Evolutionary conservation across 2,888 invertebrate species (phyloP).

Genomic region (Aphodius granarius): DNA sequence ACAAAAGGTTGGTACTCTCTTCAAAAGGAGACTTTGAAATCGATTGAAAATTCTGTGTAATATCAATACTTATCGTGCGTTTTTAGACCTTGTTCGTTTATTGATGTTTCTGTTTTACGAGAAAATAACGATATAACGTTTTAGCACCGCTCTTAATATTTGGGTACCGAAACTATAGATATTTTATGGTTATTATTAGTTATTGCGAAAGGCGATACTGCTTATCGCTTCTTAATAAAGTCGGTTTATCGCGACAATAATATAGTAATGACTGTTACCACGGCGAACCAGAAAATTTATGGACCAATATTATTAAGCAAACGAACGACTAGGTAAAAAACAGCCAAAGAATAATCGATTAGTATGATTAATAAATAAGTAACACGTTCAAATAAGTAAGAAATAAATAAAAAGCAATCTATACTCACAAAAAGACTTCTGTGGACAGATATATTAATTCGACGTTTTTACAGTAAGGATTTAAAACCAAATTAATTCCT

Average conservation of each 20-base stretch:
- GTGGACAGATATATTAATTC: no score
- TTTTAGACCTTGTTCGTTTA: background rate
- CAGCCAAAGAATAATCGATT: background rate
- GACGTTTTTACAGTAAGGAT: no score
- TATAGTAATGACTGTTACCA: background rate
- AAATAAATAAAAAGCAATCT: no score
- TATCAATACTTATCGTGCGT: background rate
- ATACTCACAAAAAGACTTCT: no score
- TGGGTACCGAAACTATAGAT: background rate
- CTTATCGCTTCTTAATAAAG: background rate
- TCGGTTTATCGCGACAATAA: background rate
- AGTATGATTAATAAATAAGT: no score
- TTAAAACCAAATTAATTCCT: no score
- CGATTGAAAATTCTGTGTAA: background rate
- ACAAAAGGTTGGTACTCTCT: no score
- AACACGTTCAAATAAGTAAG: no score
- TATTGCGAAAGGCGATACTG: background rate
- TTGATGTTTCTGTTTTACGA: no score
- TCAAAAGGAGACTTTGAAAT: background rate
- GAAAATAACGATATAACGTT: background rate
- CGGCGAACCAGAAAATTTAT: background rate
- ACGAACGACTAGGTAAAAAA: background rate
- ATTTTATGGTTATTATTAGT: background rate
- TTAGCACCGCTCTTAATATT: background rate
- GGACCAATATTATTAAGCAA: background rate